phyloP scores from a whole-genome alignment of 2,797 vertebrate genomes.

The Melanotaenia parkinsoni region DNA sequence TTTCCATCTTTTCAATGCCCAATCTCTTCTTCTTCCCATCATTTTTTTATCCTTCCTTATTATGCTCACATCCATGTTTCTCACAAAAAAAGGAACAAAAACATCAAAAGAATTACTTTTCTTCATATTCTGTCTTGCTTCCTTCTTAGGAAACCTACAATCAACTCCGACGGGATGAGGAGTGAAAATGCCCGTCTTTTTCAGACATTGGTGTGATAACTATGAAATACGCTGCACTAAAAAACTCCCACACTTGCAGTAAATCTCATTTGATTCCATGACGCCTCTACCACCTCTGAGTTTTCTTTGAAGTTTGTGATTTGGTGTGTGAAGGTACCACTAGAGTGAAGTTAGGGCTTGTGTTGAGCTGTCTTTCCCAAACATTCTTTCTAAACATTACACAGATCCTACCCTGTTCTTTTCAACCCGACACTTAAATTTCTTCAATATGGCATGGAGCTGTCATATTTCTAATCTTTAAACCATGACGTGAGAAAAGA shows the following conservation, averaged over 20 bases:
- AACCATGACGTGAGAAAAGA: conserved; percentile 31
- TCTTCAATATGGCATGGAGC: conserved; percentile 26
- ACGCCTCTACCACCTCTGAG: conserved; percentile 33
- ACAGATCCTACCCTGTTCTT: conserved; percentile 51
- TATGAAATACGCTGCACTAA: conserved; percentile 65
- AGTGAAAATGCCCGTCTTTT: conserved; percentile 50
- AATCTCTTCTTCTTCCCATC: no score
- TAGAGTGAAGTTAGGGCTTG: conserved; percentile 29
- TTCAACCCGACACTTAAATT: conserved; percentile 39
- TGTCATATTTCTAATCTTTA: conserved; percentile 52
- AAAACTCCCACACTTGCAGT: conserved; percentile 53
- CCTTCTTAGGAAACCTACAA: conserved; percentile 27
- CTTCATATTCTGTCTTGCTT: conserved; percentile 26
- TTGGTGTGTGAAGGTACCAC: conserved; percentile 39
- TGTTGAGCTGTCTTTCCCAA: conserved; percentile 41
- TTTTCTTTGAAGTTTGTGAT: conserved; percentile 64
- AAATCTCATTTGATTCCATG: conserved; percentile 65
- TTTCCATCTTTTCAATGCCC: neutral
- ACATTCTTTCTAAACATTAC: conserved; percentile 14
- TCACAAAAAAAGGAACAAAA: neutral
- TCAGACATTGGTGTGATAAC: conserved; percentile 54
- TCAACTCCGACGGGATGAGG: conserved; percentile 20
- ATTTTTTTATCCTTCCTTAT: conserved; percentile 1
- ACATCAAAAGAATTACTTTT: conserved; percentile 28
- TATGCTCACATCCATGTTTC: conserved; percentile 24